Conservation (phyloP, 2,797 vertebrate genomes). For the Pseudochromis fuscus region DNA sequence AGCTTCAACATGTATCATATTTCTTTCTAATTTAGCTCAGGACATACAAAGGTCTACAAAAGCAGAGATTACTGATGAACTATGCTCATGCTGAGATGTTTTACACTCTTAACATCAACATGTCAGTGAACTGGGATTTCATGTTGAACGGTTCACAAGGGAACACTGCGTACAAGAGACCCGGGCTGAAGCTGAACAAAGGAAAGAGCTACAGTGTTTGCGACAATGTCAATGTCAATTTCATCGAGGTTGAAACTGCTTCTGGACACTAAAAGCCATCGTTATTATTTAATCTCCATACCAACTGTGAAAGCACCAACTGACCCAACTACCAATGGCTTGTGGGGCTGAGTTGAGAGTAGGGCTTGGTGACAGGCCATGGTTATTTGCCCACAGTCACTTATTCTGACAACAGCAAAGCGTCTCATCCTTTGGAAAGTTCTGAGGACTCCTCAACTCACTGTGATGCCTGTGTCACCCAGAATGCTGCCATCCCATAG, state of each 20-base stretch:
- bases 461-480: slow-evolving; percentile 17
- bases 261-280: slow-evolving; percentile 8
- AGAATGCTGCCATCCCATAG: neutral
- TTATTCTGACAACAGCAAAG: slow-evolving; percentile 5
- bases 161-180: slow-evolving; percentile 6
- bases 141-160: neutral
- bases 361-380: neutral
- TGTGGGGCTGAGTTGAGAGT: neutral
- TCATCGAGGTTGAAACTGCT: neutral
- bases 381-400: neutral
- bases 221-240: neutral
- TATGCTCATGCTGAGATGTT: neutral
- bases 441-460: slow-evolving; percentile 43
- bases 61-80: slow-evolving; percentile 44
- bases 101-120: slow-evolving; percentile 4
- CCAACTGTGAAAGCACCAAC: neutral
- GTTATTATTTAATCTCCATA: neutral
- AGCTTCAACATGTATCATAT: slow-evolving; percentile 55
- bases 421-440: slow-evolving; percentile 15
- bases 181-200: slow-evolving; percentile 6
- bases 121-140: neutral
- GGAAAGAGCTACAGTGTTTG: neutral
- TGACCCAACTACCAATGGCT: neutral
- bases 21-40: slow-evolving; percentile 69
- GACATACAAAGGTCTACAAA: slow-evolving; percentile 55